Evolutionary conservation across 2,113 vertebrate species (phyloP), one percentile per base, ranked within the genome.

Genomic region (Sapayoa aenigma): DNA sequence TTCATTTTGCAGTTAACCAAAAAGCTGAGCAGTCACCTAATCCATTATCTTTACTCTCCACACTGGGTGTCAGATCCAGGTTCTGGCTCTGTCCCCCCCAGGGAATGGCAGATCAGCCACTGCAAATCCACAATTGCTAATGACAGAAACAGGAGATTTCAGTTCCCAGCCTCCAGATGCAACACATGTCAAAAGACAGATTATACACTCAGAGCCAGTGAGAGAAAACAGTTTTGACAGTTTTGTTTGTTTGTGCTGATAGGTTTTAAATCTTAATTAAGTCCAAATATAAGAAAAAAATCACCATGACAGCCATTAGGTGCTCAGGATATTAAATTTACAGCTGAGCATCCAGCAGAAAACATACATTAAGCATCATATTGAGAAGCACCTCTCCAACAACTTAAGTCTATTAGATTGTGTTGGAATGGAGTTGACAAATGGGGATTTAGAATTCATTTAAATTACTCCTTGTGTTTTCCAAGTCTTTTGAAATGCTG

Each of bases 151-250:
- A n/a, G 84, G 9, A 33, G 71, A 84, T 82, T 93, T 68, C 58
- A 83, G 90, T 71, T 96, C 88, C 12, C 19, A 82, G 47, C 47
- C 96, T 89, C 94, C 91, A 93, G 96, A 88, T 35, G 39, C 20
- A 69, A 67, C 52, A 55, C 77, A 89, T 80, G 82, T 97, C 97
- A 98, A 93, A 95, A 98, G 97, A 87, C 94, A 98, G 90, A 97
- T 89, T 95, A 97, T 65, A 95, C 91, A 96, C 90, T 97, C 95
- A 92, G 98, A 98, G 86, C 96, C 97, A 60, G 96, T 58, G 91
- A 84, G 94, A 89, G 68, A 75, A 93, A 95, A 62, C 10, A 79
- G 69, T 53, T 87, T 72, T 90, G 84, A 74, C 73, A 44, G 71
- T 89, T 96, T 75, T 87, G 74, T 91, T 92, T 92, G 74, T 86